phyloP scores from a whole-genome alignment of 2,113 vertebrate species.

The Mixornis gularis region DNA sequence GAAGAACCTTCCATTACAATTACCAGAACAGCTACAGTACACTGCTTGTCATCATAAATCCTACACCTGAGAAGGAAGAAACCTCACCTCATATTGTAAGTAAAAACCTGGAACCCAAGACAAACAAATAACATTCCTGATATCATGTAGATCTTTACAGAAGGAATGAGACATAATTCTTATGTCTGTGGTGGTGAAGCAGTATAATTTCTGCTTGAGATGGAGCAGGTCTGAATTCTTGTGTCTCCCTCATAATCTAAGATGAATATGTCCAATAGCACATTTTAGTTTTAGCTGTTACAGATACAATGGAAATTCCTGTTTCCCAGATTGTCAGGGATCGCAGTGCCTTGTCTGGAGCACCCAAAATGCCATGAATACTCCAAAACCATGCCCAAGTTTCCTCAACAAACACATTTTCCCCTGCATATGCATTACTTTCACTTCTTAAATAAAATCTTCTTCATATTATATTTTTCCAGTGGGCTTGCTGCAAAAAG shows the following conservation, averaged over 20 bases:
- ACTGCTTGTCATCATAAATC: neutral
- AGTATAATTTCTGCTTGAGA: neutral
- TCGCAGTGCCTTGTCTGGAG: neutral
- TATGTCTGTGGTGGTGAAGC: neutral
- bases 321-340: neutral
- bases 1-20: neutral
- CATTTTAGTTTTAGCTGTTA: neutral
- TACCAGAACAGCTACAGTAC: neutral
- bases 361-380: neutral
- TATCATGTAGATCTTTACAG: neutral
- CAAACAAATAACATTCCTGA: neutral
- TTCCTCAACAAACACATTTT: neutral
- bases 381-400: neutral
- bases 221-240: neutral
- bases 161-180: rapidly evolving
- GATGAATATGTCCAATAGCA: neutral
- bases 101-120: neutral
- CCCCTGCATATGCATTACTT: neutral
- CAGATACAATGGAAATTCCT: neutral
- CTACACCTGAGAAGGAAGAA: neutral
- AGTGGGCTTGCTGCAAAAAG: neutral
- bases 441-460: neutral
- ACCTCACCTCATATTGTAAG: neutral
- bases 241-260: neutral
- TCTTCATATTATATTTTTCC: neutral